Evolutionary conservation across 2,888 invertebrate genomes (phyloP).

Genomic region (Anticlea derivata): DNA sequence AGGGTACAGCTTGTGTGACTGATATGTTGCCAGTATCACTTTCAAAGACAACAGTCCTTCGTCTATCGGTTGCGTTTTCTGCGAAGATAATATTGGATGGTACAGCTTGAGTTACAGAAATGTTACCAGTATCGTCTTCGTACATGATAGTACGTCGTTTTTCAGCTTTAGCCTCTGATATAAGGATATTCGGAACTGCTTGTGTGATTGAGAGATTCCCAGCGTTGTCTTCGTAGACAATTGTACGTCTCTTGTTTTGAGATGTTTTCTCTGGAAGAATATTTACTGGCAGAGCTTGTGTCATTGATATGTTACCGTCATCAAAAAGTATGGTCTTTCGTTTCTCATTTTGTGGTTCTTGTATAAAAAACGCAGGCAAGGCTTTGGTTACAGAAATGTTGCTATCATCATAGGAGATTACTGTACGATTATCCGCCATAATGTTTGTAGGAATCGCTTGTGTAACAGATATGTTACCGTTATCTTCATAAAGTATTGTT

Average conservation of each 20-base stretch:
- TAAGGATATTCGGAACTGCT: constrained; percentile 23
- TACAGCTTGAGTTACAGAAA: constrained; percentile 29
- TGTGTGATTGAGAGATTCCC: constrained; percentile 40
- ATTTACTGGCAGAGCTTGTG: constrained; percentile 38
- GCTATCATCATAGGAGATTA: constrained; percentile 19
- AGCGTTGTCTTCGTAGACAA: constrained; percentile 33
- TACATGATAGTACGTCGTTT: constrained; percentile 26
- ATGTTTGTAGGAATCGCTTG: constrained; percentile 30
- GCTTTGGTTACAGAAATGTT: constrained; percentile 46
- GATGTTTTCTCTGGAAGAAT: constrained; percentile 25
- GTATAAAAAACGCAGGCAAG: constrained; percentile 27
- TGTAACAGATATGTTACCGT: constrained; percentile 36
- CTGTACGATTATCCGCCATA: constrained; percentile 6
- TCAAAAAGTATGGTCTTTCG: constrained; percentile 37
- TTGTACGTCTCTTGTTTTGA: constrained; percentile 33
- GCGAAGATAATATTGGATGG: constrained; percentile 18
- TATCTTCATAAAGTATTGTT: constrained; percentile 32
- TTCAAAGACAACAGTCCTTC: constrained; percentile 35
- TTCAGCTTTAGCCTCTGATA: constrained; percentile 12
- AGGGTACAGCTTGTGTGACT: constrained; percentile 36
- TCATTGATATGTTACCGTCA: constrained; percentile 41
- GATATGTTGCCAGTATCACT: constrained; percentile 38
- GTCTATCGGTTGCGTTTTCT: constrained; percentile 15
- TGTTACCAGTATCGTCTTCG: constrained; percentile 25
- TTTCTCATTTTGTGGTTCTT: constrained; percentile 17